phyloP scores from a whole-genome alignment of 2,797 vertebrate genomes.

The Limnodromus scolopaceus region DNA sequence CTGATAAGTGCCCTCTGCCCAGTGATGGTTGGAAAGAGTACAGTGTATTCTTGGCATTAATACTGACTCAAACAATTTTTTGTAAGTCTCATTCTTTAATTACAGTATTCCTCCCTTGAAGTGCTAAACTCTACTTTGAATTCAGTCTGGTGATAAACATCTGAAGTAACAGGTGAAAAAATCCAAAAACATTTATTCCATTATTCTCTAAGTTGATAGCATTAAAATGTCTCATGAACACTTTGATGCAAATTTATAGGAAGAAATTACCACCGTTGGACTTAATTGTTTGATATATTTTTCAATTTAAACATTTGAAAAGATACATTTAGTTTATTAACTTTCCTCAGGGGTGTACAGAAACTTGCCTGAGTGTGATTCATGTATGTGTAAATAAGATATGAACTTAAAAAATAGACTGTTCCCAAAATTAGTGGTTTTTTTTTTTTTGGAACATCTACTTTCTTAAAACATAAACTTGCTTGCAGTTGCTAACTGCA shows the following conservation, averaged over 20 bases:
- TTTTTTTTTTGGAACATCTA: background rate
- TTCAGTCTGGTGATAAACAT: background rate
- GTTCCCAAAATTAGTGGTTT: background rate
- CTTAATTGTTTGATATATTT: background rate
- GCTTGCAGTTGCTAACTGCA: background rate
- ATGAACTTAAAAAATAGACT: background rate
- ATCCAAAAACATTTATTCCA: background rate
- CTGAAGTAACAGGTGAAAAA: background rate
- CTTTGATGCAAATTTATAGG: background rate
- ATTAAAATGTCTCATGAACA: background rate
- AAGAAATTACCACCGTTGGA: background rate
- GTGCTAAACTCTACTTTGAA: background rate
- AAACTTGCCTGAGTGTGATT: background rate
- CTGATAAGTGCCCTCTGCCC: background rate
- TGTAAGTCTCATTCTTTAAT: background rate
- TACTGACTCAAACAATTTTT: background rate
- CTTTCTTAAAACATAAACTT: background rate
- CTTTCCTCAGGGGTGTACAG: background rate
- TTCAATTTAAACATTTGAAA: background rate
- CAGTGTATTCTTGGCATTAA: background rate
- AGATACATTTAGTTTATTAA: background rate
- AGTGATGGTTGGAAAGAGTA: background rate
- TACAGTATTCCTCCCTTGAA: background rate
- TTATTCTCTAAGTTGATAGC: background rate
- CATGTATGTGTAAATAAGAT: background rate